Conservation (phyloP, 2,113 vertebrate genomes). For the Madoqua kirkii region DNA sequence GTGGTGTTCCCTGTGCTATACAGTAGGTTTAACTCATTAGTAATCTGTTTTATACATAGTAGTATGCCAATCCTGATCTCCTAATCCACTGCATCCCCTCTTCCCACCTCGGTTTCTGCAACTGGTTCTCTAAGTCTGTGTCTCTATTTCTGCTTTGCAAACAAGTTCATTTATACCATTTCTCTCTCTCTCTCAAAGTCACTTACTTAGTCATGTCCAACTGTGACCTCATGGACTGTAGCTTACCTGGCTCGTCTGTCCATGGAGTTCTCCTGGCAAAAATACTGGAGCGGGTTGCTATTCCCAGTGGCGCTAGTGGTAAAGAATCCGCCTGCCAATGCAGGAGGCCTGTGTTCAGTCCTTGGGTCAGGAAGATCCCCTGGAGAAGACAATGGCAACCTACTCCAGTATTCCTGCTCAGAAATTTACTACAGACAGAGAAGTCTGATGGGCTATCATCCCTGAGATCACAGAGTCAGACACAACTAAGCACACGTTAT, state of each 20-base stretch:
- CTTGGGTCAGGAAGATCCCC: background rate
- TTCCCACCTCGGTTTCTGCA: background rate
- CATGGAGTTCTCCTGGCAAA: background rate
- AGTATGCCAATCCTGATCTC: background rate
- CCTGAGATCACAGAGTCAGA: background rate
- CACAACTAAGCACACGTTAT: background rate
- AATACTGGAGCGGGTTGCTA: background rate
- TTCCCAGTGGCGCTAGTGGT: accelerated
- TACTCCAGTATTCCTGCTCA: background rate
- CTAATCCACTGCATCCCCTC: background rate
- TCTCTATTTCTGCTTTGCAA: background rate
- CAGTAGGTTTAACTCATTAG: background rate
- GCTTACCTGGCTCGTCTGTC: background rate
- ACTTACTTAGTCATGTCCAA: background rate
- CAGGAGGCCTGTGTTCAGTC: background rate
- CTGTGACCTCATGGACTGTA: background rate
- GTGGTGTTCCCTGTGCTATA: background rate
- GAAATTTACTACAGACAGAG: background rate
- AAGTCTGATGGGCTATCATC: background rate
- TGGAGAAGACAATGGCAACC: background rate
- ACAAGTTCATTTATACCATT: background rate
- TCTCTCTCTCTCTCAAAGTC: background rate
- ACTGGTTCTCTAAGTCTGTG: background rate
- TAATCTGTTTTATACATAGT: background rate
- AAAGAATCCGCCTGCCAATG: background rate